These are phyloP conservation scores for Stegastes partitus DNA, from an alignment of 2,113 vertebrate species.

Conservation along the genomic window DNA sequence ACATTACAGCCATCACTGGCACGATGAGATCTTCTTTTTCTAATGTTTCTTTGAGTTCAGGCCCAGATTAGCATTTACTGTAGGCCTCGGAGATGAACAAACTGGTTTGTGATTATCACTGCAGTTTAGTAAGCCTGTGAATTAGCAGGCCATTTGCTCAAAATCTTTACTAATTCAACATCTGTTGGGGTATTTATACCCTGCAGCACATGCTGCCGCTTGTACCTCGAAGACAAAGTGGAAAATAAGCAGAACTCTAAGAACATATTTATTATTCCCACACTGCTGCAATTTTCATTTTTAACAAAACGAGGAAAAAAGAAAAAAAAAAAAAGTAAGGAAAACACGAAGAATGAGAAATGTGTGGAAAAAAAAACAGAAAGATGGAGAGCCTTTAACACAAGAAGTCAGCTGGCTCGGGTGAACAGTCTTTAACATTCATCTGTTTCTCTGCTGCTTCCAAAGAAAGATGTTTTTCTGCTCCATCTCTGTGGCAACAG, in stretches of 20 bases:
- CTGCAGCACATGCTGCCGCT: slow-evolving; percentile 52
- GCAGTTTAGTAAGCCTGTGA: slow-evolving; percentile 48
- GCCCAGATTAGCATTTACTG: slow-evolving; percentile 66
- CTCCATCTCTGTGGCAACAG: slow-evolving; percentile 77
- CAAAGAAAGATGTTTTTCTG: slow-evolving; percentile 72
- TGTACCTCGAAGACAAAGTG: slow-evolving; percentile 55
- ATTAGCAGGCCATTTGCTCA: slow-evolving; percentile 59
- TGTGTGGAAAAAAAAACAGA: slow-evolving; percentile 42
- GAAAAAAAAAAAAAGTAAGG: slow-evolving; percentile 14
- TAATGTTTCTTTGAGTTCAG: slow-evolving; percentile 58
- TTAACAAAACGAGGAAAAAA: neutral
- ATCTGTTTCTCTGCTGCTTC: slow-evolving; percentile 61
- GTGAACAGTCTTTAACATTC: slow-evolving; percentile 56
- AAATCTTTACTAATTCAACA: slow-evolving; percentile 58
- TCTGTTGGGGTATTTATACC: slow-evolving; percentile 54
- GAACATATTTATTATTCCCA: slow-evolving; percentile 43
- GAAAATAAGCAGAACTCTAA: slow-evolving; percentile 55
- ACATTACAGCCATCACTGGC: slow-evolving; percentile 67
- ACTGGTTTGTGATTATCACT: slow-evolving; percentile 56
- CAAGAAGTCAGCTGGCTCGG: slow-evolving; percentile 39
- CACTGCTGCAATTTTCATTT: slow-evolving; percentile 40
- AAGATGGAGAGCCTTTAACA: slow-evolving; percentile 46
- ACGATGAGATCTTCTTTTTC: slow-evolving; percentile 65
- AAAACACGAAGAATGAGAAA: slow-evolving; percentile 30
- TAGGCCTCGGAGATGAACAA: slow-evolving; percentile 48